phyloP scores from a whole-genome alignment of 2,797 vertebrate genomes.

The Amphiprion clarkii region DNA sequence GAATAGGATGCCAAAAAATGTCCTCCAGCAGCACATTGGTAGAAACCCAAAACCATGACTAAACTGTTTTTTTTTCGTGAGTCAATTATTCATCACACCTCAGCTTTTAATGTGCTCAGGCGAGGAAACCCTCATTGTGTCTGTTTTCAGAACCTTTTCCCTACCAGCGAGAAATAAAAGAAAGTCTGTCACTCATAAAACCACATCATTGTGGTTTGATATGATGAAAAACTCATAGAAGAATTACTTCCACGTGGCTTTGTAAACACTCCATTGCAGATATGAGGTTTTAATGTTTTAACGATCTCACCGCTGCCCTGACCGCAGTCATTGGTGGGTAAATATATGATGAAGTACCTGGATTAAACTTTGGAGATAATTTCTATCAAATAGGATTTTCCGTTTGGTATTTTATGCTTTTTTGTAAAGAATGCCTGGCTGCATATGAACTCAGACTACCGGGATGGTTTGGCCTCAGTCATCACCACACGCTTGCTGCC shows the following conservation, averaged over 20 bases:
- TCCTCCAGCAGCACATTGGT: no score
- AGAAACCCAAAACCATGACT: constrained; percentile 2
- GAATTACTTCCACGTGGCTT: not conserved
- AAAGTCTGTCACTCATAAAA: constrained; percentile 28
- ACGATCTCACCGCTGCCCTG: no score
- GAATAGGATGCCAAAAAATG: not conserved
- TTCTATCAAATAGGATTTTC: no score
- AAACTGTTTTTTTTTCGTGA: constrained; percentile 4
- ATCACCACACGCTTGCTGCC: constrained; percentile 67
- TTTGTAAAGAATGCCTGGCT: not conserved
- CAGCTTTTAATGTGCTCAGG: not conserved
- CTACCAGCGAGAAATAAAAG: not conserved
- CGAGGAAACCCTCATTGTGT: constrained; percentile 11
- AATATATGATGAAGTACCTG: not conserved
- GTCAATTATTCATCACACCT: constrained; percentile 42
- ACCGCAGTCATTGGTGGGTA: not conserved
- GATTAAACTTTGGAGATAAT: no score
- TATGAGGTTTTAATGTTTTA: not conserved
- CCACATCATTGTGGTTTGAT: constrained; percentile 25
- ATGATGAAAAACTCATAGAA: not conserved
- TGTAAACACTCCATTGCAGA: not conserved
- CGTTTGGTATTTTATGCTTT: no score
- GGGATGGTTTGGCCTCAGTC: constrained; percentile 32
- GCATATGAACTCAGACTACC: constrained; percentile 1
- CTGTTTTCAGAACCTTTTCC: constrained; percentile 4